Conservation (phyloP, 2,113 vertebrate genomes). For the Narcine bancroftii region DNA sequence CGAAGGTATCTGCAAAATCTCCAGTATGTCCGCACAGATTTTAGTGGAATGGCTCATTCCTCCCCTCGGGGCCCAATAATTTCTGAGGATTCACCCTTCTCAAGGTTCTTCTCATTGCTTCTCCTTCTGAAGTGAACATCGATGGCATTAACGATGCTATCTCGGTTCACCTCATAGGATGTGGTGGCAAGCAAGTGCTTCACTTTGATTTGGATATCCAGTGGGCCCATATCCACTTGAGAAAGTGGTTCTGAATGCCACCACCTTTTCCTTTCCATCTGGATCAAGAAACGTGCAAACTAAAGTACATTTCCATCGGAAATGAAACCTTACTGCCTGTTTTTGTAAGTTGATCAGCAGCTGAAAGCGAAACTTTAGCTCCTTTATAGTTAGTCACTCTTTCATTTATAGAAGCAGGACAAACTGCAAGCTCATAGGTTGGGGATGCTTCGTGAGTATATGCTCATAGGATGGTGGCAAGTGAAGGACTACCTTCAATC, state of each 20-base stretch:
- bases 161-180: no score
- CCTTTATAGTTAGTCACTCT: conserved; percentile 1
- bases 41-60: no score
- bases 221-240: background rate
- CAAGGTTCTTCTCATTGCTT: no score
- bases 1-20: no score
- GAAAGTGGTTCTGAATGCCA: background rate
- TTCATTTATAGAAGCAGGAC: conserved; percentile 10
- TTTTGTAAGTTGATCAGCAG: conserved; percentile 1
- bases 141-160: no score
- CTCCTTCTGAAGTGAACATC: no score
- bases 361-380: background rate
- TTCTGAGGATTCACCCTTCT: no score
- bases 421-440: background rate
- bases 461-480: background rate
- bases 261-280: background rate
- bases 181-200: no score
- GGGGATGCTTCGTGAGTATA: background rate
- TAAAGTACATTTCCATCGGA: background rate
- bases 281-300: background rate
- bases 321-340: background rate
- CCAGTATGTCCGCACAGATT: no score
- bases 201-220: background rate
- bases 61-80: no score
- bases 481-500: background rate